These are phyloP conservation scores for Cryptomyrus ogoouensis DNA, from an alignment of 2,113 vertebrate species.

Conservation along the genomic window DNA sequence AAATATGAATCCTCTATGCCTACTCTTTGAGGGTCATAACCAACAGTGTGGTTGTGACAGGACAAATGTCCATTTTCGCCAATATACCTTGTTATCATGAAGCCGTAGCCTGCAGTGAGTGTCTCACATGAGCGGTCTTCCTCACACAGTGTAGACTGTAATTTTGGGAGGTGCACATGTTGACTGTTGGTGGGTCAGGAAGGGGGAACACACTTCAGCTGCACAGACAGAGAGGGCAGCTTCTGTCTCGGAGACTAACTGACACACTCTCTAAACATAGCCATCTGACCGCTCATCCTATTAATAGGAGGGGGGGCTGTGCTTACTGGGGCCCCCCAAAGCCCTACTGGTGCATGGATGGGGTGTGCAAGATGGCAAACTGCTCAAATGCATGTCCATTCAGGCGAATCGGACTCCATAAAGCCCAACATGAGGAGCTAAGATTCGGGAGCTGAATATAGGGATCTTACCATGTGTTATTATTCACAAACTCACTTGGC, in stretches of 20 bases:
- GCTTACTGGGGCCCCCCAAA: neutral
- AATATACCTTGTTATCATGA: neutral
- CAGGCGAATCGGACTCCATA: neutral
- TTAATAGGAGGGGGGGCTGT: neutral
- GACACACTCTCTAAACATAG: constrained; percentile 3
- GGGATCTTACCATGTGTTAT: neutral
- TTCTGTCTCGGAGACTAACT: neutral
- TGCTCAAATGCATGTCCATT: neutral
- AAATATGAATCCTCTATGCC: neutral
- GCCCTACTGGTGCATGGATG: neutral
- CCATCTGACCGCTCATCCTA: neutral
- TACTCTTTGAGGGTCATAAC: neutral
- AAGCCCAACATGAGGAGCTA: neutral
- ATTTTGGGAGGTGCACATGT: neutral
- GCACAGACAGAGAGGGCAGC: neutral
- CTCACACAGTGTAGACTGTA: neutral
- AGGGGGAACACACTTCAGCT: neutral
- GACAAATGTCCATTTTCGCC: neutral
- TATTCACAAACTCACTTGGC: neutral
- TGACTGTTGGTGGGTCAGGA: neutral
- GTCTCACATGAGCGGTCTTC: neutral
- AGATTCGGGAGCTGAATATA: neutral
- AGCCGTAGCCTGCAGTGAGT: neutral
- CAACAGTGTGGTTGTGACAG: neutral
- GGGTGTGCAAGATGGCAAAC: neutral